Conservation (phyloP, 2,888 invertebrate species). For the Ferdinandea cuprea region DNA sequence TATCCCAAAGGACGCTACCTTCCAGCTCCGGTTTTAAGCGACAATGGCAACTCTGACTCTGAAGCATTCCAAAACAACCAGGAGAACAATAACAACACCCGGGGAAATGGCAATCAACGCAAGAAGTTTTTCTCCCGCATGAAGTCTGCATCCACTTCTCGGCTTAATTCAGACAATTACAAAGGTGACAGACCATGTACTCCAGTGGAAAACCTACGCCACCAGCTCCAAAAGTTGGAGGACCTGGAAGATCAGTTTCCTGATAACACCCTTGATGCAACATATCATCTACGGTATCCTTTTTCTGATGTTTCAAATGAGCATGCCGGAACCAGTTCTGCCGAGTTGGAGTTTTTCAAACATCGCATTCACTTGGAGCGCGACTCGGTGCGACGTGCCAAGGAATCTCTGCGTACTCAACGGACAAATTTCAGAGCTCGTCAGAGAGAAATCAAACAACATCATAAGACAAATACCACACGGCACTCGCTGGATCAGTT, state of each 20-base stretch:
- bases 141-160: slow-evolving; percentile 88
- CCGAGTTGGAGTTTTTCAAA: slow-evolving; percentile 92
- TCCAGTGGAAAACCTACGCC: slow-evolving; percentile 90
- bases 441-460: slow-evolving; percentile 85
- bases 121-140: slow-evolving; percentile 88
- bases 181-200: slow-evolving; percentile 85
- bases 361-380: slow-evolving; percentile 92
- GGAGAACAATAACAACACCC: slow-evolving; percentile 83
- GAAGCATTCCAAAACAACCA: slow-evolving; percentile 82
- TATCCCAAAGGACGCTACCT: slow-evolving; percentile 80
- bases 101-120: slow-evolving; percentile 82
- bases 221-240: slow-evolving; percentile 91
- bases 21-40: slow-evolving; percentile 78
- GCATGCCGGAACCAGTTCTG: slow-evolving; percentile 83
- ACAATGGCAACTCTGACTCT: slow-evolving; percentile 82
- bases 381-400: slow-evolving; percentile 92
- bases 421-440: slow-evolving; percentile 87
- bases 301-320: slow-evolving; percentile 87
- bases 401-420: slow-evolving; percentile 88
- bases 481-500: slow-evolving; percentile 81
- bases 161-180: slow-evolving; percentile 85
- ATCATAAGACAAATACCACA: slow-evolving; percentile 79
- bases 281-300: slow-evolving; percentile 91
- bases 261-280: slow-evolving; percentile 87
- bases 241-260: slow-evolving; percentile 93